These are phyloP conservation scores for Byasa hedistus DNA, from an alignment of 2,888 invertebrate genomes.

Conservation along the genomic window DNA sequence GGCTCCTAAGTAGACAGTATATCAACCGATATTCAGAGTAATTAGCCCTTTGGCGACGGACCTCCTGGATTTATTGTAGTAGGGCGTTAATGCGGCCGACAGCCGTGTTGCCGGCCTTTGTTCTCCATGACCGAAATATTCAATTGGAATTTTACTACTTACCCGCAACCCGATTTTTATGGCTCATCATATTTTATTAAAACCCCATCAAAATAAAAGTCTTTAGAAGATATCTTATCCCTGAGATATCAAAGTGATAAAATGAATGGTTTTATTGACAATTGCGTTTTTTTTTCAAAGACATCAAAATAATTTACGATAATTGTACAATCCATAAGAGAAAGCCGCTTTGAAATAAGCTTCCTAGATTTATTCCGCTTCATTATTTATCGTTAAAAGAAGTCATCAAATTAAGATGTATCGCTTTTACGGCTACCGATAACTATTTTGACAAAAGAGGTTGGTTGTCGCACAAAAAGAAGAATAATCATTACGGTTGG, in stretches of 20 bases:
- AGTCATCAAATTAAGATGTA: conserved; percentile 37
- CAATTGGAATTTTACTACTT: conserved; percentile 62
- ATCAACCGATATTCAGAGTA: conserved; percentile 77
- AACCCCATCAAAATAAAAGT: conserved; percentile 22
- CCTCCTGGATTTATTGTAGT: conserved; percentile 75
- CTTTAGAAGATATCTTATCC: conserved; percentile 22
- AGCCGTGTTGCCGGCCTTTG: conserved; percentile 76
- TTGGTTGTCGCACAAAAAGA: conserved; percentile 61
- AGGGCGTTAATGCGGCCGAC: conserved; percentile 76
- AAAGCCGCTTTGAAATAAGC: conserved; percentile 17
- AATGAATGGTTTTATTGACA: conserved; percentile 7
- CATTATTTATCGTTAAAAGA: conserved; percentile 33
- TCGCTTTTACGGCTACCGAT: conserved; percentile 42
- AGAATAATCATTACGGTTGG: conserved; percentile 52
- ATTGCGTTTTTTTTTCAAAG: conserved; percentile 18
- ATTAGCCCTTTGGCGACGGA: conserved; percentile 79
- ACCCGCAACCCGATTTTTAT: conserved; percentile 11
- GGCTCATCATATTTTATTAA: not conserved
- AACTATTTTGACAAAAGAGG: conserved; percentile 60
- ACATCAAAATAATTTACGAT: conserved; percentile 27
- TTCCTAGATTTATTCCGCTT: conserved; percentile 15
- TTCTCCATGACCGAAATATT: conserved; percentile 66
- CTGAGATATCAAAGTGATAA: conserved; percentile 16
- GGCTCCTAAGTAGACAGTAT: conserved; percentile 77
- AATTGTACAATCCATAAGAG: conserved; percentile 19